Conservation (phyloP, 2,797 vertebrate genomes). For the Channallabes apus region DNA sequence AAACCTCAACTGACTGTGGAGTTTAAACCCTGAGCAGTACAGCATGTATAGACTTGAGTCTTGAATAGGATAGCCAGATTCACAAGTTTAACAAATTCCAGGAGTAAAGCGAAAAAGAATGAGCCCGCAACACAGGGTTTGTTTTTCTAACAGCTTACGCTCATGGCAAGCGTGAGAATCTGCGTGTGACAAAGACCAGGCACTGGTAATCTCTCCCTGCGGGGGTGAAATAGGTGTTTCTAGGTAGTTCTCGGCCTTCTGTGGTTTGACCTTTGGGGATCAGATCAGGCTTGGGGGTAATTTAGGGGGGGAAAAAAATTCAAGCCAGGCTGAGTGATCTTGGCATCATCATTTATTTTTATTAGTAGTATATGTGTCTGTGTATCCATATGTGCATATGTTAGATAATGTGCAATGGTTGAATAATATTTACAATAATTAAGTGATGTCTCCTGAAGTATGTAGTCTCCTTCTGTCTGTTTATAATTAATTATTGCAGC, state of each 20-base stretch:
- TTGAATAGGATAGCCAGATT: constrained; percentile 15
- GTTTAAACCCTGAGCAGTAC: constrained; percentile 6
- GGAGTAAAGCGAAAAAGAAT: constrained; percentile 18
- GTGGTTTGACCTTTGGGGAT: constrained; percentile 45
- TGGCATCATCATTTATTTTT: not conserved
- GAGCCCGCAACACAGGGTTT: constrained; percentile 9
- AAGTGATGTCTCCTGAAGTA: not conserved
- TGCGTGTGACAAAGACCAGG: constrained; percentile 52
- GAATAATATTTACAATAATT: not conserved
- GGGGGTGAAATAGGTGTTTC: constrained; percentile 50
- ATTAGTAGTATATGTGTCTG: not conserved
- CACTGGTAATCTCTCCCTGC: constrained; percentile 43
- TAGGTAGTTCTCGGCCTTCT: constrained; percentile 30
- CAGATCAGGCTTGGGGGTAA: constrained; percentile 26
- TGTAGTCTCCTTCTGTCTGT: not conserved
- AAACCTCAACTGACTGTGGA: constrained; percentile 31
- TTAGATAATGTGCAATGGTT: not conserved
- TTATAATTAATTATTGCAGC: not conserved
- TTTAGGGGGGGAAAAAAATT: not conserved
- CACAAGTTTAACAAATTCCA: constrained; percentile 40
- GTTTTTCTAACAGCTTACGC: constrained; percentile 34
- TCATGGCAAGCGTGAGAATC: constrained; percentile 54
- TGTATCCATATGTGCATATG: not conserved
- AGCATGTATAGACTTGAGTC: constrained; percentile 26
- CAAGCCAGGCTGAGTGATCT: constrained; percentile 18